A percentile compares a stretch with the other conserved stretches of the same genome.
Evolutionary conservation across 2,113 vertebrate genomes (phyloP).

Genomic region (Cyanoderma ruficeps): DNA sequence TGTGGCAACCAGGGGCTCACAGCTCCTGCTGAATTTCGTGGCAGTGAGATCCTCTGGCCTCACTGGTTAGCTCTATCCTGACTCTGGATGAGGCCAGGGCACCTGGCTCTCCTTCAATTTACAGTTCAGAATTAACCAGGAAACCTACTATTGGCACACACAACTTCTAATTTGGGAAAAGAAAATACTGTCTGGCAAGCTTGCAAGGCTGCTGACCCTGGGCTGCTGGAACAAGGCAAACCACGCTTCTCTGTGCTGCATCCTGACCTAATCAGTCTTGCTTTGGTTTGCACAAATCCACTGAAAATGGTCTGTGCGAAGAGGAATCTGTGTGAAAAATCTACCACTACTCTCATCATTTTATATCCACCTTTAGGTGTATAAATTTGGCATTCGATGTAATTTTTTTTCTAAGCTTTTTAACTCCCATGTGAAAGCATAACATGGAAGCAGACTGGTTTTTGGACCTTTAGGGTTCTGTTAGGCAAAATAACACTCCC

Average conservation of each 20-base stretch:
- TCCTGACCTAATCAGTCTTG: background rate
- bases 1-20: accelerated
- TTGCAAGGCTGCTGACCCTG: slow-evolving; percentile 11
- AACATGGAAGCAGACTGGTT: background rate
- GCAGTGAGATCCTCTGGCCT: background rate
- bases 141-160: slow-evolving; percentile 29
- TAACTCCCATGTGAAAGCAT: background rate
- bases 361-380: background rate
- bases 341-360: background rate
- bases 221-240: background rate
- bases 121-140: slow-evolving; percentile 27
- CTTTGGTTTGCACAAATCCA: background rate
- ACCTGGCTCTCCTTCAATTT: slow-evolving; percentile 40
- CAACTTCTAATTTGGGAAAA: slow-evolving; percentile 49
- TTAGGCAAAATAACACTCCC: background rate
- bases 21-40: background rate
- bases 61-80: background rate
- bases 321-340: background rate
- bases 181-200: slow-evolving; percentile 42
- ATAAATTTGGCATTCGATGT: background rate
- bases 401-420: background rate
- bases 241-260: background rate
- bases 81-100: slow-evolving; percentile 1
- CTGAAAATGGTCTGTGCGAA: background rate
- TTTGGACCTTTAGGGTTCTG: background rate